These are phyloP conservation scores for Sitobion miscanthi DNA, from an alignment of 1,140 invertebrate genomes.

Conservation along the genomic window DNA sequence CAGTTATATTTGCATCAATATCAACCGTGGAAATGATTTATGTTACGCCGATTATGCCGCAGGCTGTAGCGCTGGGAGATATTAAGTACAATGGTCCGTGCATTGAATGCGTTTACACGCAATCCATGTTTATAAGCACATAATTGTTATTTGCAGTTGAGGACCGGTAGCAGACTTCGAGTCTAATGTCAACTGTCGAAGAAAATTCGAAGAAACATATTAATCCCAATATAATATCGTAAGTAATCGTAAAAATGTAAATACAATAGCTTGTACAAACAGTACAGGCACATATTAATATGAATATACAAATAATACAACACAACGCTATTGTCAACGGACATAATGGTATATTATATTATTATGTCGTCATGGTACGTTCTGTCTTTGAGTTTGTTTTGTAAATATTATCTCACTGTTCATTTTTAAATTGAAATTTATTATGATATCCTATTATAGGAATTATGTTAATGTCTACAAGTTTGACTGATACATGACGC, in stretches of 20 bases:
- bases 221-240: neutral
- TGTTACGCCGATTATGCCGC: neutral
- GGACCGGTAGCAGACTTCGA: neutral
- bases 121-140: neutral
- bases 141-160: neutral
- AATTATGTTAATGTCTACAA: neutral
- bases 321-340: neutral
- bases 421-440: neutral
- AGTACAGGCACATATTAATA: neutral
- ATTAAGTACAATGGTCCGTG: neutral
- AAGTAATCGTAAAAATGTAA: neutral
- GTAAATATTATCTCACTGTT: neutral
- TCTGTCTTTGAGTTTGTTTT: neutral
- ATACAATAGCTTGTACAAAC: neutral
- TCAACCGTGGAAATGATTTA: neutral
- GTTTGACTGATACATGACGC: neutral
- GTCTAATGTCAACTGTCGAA: neutral
- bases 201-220: neutral
- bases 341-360: neutral
- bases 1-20: neutral
- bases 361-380: neutral
- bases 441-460: neutral
- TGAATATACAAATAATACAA: neutral
- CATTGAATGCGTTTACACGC: neutral
- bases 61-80: neutral